Base-by-base conservation (phyloP, 2,797 vertebrate genomes). In the Tenualosa ilisha region DNA sequence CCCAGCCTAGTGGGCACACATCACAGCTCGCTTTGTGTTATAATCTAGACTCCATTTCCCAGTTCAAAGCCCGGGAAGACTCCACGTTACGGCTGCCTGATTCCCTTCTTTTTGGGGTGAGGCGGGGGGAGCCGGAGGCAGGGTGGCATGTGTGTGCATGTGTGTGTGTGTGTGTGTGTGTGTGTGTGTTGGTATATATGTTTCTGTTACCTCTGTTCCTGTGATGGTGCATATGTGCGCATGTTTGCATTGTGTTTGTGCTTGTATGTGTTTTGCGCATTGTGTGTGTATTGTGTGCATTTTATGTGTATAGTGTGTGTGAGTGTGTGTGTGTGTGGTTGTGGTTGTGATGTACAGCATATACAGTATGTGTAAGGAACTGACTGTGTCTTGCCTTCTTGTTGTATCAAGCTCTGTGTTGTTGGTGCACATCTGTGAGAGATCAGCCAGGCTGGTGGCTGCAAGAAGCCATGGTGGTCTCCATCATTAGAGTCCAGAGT, bases 21-120 rank as follows among this genome's bases (percentile, higher is more conserved):
- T 75, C 68, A 75, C 68, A 75, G 68, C 68, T 17, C 3, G 13
- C 68, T 40, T 75, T 75, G 68, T 40, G 37, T 37, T 75, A 40
- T 75, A 75, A 75, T 75, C 68, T 75, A 40, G 13, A 75, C 31
- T 75, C 24, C 68, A 75, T 75, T 75, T 75, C 31, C 68, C 37
- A 40, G 68, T 15, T 75, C 68, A 43, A 17, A 75, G 68, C 31
- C 68, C 37, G 12, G 13, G 68, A 75, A 40, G 68, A 75, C 68
- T 75, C 6, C 68, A 75, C 6, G 3, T 75, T 75, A 20, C 31
- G 31, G 31, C 68, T 75, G 68, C 68, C 31, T 17, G 15, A 43
- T 75, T 40, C 68, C 20, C 15, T 75, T 40, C 24, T 40, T 4
- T 75, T 40, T 24, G 40, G 31, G 68, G 31, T 75, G 68, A 31